Percentiles rank a stretch among this genome's conserved stretches.
phyloP scores from a whole-genome alignment of 2,113 vertebrate species.

The Strix uralensis region DNA sequence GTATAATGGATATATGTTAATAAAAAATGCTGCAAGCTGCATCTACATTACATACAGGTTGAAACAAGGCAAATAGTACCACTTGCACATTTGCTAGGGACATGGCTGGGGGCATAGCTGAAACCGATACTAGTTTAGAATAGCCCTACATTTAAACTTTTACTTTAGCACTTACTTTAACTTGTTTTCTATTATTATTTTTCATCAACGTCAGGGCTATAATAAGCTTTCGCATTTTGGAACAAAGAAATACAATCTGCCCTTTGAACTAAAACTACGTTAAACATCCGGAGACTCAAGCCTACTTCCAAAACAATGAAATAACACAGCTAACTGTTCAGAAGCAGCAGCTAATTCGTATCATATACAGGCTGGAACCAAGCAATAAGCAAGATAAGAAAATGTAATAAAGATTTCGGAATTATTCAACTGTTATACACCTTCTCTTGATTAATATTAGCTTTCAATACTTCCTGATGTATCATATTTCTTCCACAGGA shows the following conservation, averaged over 20 bases:
- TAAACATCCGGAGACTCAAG: background rate
- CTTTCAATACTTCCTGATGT: constrained; percentile 20
- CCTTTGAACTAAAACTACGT: constrained; percentile 1
- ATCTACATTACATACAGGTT: background rate
- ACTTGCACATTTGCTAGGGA: background rate
- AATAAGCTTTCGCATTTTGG: constrained; percentile 7
- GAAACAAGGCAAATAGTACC: background rate
- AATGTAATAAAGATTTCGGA: constrained; percentile 36
- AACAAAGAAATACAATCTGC: constrained; percentile 14
- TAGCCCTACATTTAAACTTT: background rate
- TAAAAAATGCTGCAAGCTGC: background rate
- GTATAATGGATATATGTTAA: background rate
- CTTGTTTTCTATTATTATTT: background rate
- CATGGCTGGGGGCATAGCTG: background rate
- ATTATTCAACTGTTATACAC: constrained; percentile 29
- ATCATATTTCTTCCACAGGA: background rate
- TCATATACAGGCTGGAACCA: background rate
- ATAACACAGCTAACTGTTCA: background rate
- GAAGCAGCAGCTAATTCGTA: constrained; percentile 7
- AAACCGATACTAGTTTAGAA: background rate
- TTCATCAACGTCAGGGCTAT: background rate
- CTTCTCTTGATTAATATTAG: background rate
- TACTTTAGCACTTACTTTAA: background rate
- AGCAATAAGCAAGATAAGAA: constrained; percentile 32
- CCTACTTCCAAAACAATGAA: constrained; percentile 14